phyloP scores from a whole-genome alignment of 2,113 vertebrate species.

The Sprattus sprattus region DNA sequence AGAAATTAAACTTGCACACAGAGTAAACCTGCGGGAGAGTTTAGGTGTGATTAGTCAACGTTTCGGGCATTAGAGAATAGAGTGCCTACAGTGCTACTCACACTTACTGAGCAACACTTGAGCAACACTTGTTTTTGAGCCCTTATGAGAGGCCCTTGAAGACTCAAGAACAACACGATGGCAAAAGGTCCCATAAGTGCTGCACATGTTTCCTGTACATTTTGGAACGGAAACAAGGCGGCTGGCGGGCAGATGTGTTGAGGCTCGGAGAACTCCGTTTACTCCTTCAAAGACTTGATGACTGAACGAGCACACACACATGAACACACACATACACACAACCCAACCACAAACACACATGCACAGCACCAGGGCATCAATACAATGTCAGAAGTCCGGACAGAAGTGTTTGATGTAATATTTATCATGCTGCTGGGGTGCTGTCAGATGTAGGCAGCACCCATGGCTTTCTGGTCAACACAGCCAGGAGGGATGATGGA shows the following conservation, averaged over 20 bases:
- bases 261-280: too few species aligned
- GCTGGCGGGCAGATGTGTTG: too few species aligned
- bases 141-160: neutral
- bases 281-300: neutral
- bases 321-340: neutral
- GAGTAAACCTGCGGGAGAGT: conserved; percentile 82
- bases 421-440: neutral
- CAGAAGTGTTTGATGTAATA: neutral
- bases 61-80: neutral
- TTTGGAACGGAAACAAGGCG: neutral
- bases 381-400: neutral
- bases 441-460: neutral
- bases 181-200: neutral
- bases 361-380: neutral
- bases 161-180: neutral
- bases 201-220: neutral
- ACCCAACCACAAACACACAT: neutral
- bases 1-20: conserved; percentile 90
- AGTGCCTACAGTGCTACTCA: too few species aligned
- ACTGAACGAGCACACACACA: neutral
- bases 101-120: neutral
- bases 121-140: neutral
- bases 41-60: neutral
- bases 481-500: too few species aligned
- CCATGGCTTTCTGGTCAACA: neutral